Evolutionary conservation across 35 echinoderm and acorn worm species (phyloP), one percentile per base, ranked within the genome.

Genomic region (Eucidaris tribuloides): DNA sequence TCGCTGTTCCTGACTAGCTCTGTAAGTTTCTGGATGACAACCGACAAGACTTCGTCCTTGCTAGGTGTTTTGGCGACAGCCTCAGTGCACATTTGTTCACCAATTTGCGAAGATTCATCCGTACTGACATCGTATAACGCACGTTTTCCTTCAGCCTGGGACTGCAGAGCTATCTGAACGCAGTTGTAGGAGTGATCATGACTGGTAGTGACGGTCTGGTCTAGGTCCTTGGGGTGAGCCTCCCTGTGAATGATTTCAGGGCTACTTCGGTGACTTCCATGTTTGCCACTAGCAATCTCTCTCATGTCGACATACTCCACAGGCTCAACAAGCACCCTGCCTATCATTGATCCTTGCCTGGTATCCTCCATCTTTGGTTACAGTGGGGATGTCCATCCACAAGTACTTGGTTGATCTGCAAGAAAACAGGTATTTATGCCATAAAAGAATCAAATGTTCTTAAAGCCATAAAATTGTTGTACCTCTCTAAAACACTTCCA

Each of bases 21-120:
- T 7, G 96, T 99, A 0, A 99, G 87, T 84, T 99, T 99, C 83
- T 99, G 77, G 42, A 99, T 99, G 15, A 99, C 96, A 7, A 99
- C 91, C 7, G 96, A 99, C 15, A 99, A 55, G 30, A 92, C 96
- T 58, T 99, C 96, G 84, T 90, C 91, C 80, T 99, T 93, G 25
- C 82, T 87, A 9, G 87, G 68, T 43, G 68, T 44, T 44, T 22
- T 74, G 38, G 20, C 18, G 6, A 7, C 28, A 3, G 34, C 40
- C 37, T 9, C 28, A 17, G 40, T 13, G 15, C 68, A n/a, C n/a
- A n/a, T n/a, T n/a, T n/a, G n/a, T n/a, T n/a, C n/a, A n/a, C n/a
- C n/a, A n/a, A n/a, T n/a, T n/a, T n/a, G n/a, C n/a, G n/a, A n/a
- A n/a, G n/a, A n/a, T n/a, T n/a, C n/a, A n/a, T n/a, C n/a, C n/a